Evolutionary conservation across 2,888 invertebrate species (phyloP).

Genomic region (Drosophila dives): DNA sequence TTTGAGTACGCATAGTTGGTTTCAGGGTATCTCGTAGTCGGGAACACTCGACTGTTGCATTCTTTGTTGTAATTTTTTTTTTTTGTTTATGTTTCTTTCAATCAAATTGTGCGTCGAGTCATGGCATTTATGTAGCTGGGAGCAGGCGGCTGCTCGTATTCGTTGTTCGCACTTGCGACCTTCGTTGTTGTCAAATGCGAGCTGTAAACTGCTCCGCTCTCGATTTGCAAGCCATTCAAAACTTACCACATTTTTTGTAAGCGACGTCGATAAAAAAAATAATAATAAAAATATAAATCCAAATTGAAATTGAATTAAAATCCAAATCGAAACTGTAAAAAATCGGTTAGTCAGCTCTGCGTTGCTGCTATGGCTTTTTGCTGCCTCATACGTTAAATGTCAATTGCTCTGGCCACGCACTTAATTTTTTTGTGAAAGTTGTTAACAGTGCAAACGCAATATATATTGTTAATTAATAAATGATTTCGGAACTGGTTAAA

Average conservation of each 20-base stretch:
- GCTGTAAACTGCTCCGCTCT: slow-evolving; percentile 58
- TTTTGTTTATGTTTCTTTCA: slow-evolving; percentile 45
- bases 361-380: slow-evolving; percentile 37
- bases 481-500: slow-evolving; percentile 38
- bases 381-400: slow-evolving; percentile 11
- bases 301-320: slow-evolving; percentile 63
- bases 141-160: slow-evolving; percentile 35
- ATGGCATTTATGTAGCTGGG: slow-evolving; percentile 54
- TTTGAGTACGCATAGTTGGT: background rate
- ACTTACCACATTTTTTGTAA: slow-evolving; percentile 35
- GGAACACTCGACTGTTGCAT: background rate
- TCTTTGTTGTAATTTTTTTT: slow-evolving; percentile 11
- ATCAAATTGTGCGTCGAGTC: slow-evolving; percentile 66
- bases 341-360: slow-evolving; percentile 72
- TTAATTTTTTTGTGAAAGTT: slow-evolving; percentile 61
- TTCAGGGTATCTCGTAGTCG: background rate
- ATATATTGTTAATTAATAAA: slow-evolving; percentile 53
- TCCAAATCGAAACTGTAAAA: slow-evolving; percentile 62
- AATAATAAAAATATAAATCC: slow-evolving; percentile 32
- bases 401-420: slow-evolving; percentile 47
- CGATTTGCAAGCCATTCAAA: slow-evolving; percentile 76
- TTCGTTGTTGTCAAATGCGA: slow-evolving; percentile 60
- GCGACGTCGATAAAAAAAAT: slow-evolving; percentile 9
- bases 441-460: slow-evolving; percentile 26
- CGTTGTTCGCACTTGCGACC: slow-evolving; percentile 51